Evolutionary conservation across 23 tunicate species (phyloP), one percentile per base, ranked within the genome.

Genomic region (Halocynthia aurantium): DNA sequence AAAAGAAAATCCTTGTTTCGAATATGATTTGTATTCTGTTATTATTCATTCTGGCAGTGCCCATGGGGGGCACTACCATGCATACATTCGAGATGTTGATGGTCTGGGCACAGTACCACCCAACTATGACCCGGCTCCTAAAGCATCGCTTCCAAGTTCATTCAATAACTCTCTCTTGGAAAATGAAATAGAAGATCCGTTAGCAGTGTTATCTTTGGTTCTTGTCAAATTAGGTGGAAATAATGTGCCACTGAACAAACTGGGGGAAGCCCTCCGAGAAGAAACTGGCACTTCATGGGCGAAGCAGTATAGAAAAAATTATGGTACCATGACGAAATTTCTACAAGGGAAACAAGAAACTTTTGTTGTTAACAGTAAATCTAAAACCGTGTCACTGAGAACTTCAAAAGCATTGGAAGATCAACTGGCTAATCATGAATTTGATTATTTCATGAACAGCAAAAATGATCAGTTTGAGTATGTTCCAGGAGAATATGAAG

Each of bases 21-120:
- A 82, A 2, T 82, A 82, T 67, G 68, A 77, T 9, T 66, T 82
- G 56, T 82, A 82, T 53, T 82, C 86, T 12, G 86, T 82, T n/a
- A 82, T 82, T 50, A 82, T 82, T 52, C 86, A 82, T 53, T 75
- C 79, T 40, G 86, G 86, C 17, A 74, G 71, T 74, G 86, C 86
- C 21, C 86, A 82, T 52, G 70, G 86, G 52, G 86, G 86, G 9
- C 86, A 82, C 56, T 82, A 82, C 60, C 80, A 61, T 82, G 80
- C 80, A 7, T 82, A 73, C 61, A 82, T 82, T 6, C 65, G 86
- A n/a, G 86, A 82, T 74, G 80, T 82, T 11, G 86, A 82, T 75
- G 86, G 86, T 60, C 80, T 82, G 12, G 86, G 80, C 15, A 70
- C 51, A 52, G 64, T 67, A 31, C 81, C 79, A 19, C 61, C 78